Conservation (phyloP, 1,140 invertebrate genomes). For the Bombus balteatus region DNA sequence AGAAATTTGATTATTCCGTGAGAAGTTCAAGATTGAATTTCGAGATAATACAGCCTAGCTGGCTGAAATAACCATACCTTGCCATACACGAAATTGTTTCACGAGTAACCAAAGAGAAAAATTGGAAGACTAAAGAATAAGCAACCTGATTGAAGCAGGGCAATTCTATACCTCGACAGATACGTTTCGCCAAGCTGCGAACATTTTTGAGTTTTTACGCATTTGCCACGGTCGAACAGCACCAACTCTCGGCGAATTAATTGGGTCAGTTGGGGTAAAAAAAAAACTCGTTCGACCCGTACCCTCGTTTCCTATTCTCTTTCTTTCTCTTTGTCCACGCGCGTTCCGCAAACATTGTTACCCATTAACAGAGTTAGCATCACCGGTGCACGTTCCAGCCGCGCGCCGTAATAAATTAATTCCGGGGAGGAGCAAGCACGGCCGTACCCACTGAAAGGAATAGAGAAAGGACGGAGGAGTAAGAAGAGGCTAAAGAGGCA, state of each 20-base stretch:
- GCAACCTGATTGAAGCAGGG: neutral
- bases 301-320: constrained; percentile 53
- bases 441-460: neutral
- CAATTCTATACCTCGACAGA: neutral
- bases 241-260: constrained; percentile 62
- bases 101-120: neutral
- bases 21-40: neutral
- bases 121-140: neutral
- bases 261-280: constrained; percentile 59
- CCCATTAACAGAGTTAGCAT: constrained; percentile 67
- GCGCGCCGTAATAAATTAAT: constrained; percentile 71
- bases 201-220: constrained; percentile 51
- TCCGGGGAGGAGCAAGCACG: constrained; percentile 40
- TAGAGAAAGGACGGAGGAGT: neutral
- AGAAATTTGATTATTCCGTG: neutral
- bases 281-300: constrained; percentile 57
- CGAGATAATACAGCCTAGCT: neutral
- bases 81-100: neutral
- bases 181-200: neutral
- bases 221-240: constrained; percentile 24
- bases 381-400: constrained; percentile 50
- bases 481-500: neutral
- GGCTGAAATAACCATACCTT: neutral
- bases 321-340: constrained; percentile 58
- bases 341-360: constrained; percentile 63